Evolutionary conservation across 1,140 invertebrate genomes (phyloP).

Genomic region (Cryptotermes secundus): DNA sequence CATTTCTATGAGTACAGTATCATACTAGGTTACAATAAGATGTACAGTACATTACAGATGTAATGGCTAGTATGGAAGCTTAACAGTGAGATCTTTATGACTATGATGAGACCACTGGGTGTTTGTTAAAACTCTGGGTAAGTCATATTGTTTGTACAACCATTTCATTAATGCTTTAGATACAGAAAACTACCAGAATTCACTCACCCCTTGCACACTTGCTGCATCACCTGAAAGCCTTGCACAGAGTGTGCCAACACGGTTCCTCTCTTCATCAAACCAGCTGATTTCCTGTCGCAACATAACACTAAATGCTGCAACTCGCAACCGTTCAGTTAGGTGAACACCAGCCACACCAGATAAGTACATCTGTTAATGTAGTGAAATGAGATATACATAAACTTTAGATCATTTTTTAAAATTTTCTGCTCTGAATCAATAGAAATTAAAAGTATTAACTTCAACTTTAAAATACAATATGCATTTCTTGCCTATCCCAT

Average conservation of each 20-base stretch:
- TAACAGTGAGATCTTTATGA: too few relatives aligned
- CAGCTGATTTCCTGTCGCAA: constrained; percentile 79
- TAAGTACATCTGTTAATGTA: constrained; percentile 55
- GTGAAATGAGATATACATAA: background rate
- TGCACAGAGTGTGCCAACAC: constrained; percentile 75
- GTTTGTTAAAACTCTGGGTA: too few relatives aligned
- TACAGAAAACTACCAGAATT: background rate
- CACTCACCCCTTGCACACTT: constrained; percentile 72
- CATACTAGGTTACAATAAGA: too few relatives aligned
- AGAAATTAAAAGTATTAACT: too few relatives aligned
- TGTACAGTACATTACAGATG: too few relatives aligned
- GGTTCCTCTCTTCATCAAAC: constrained; percentile 75
- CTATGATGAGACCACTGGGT: too few relatives aligned
- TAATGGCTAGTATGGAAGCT: too few relatives aligned
- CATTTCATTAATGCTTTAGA: background rate
- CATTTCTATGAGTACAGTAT: too few relatives aligned
- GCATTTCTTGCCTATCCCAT: too few relatives aligned
- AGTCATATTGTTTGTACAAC: background rate
- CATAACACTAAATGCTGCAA: constrained; percentile 68
- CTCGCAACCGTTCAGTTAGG: constrained; percentile 70
- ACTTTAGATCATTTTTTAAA: too few relatives aligned
- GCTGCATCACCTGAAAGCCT: constrained; percentile 78
- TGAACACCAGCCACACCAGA: constrained; percentile 77
- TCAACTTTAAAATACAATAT: too few relatives aligned
- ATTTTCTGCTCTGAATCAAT: too few relatives aligned